Evolutionary conservation across 2,797 vertebrate species (phyloP), one percentile per base, ranked within the genome.

Genomic region (Sebastes baramenuke): DNA sequence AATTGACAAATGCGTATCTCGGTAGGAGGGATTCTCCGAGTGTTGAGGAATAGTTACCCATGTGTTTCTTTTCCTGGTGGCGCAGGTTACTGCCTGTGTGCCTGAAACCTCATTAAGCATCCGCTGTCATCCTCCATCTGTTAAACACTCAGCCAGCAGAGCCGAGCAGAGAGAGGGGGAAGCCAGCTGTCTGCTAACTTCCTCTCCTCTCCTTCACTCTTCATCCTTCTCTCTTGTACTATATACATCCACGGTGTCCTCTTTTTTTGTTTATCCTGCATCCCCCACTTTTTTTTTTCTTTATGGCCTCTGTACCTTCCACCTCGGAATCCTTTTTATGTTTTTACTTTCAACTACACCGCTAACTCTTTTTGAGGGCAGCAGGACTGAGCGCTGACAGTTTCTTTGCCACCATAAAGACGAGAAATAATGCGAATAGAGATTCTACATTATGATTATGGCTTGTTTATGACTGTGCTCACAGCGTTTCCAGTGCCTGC

Each of bases 71-170:
- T 91, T 93, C 90, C 92, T 94, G 91, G 92, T 61, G 81, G 89
- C 61, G 83, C 89, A 94, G 91, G 91, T 94, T 94, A 92, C 89
- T 92, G 92, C 91, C 89, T 89, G 86, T 79, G 86, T 85, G 80
- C 82, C 92, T 93, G 93, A 93, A 94, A 94, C 87, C 89, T 95
- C 93, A 95, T 95, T 95, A 95, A 92, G 89, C 92, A 94, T 93
- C 90, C 88, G 71, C 92, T 93, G 94, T 95, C 95, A 92, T 92
- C 91, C 83, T 90, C 95, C 94, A 95, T 95, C 95, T 95, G 95
- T 91, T 95, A 88, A 91, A 92, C 85, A 91, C 92, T 94, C 89
- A 92, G 90, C 86, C 88, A 85, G 87, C 65, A 73, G 76, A 92
- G 88, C 71, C 6, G 77, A 88, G 83, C 62, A 82, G 84, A 75